Conservation (phyloP, 2,113 vertebrate genomes). For the Opisthocomus hoazin region DNA sequence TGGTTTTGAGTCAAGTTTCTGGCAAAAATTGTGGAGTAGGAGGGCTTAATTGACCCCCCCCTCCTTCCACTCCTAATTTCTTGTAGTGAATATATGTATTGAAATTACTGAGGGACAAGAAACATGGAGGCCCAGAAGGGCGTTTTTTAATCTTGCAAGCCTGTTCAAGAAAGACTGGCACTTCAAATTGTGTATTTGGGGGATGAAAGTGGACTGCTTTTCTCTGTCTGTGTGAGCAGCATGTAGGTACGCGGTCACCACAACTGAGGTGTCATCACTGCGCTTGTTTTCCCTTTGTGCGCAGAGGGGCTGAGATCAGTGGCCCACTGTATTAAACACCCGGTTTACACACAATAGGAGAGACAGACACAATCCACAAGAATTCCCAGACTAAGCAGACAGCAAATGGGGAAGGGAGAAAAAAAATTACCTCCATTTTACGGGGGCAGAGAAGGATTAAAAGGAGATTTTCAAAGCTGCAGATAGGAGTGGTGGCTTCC, state of each 20-base stretch:
- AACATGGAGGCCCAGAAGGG: background rate
- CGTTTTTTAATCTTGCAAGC: background rate
- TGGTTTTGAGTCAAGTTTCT: background rate
- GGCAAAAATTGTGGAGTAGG: background rate
- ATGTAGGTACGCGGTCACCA: background rate
- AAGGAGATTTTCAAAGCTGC: background rate
- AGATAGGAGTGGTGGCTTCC: background rate
- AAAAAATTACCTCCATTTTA: background rate
- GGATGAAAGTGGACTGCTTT: background rate
- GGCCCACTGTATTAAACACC: background rate
- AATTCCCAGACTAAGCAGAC: background rate
- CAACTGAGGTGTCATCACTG: background rate
- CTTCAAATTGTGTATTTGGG: background rate
- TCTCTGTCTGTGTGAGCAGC: background rate
- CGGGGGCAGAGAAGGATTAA: background rate
- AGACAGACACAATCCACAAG: background rate
- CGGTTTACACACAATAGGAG: rapidly evolving
- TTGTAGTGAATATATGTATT: background rate
- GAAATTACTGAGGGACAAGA: background rate
- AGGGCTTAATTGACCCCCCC: background rate
- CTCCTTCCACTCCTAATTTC: background rate
- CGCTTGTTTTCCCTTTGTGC: background rate
- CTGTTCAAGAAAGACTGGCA: background rate
- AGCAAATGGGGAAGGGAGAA: background rate
- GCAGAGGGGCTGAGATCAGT: background rate